Base-by-base conservation (phyloP, 2,113 vertebrate genomes). In the Apeltes quadracus region DNA sequence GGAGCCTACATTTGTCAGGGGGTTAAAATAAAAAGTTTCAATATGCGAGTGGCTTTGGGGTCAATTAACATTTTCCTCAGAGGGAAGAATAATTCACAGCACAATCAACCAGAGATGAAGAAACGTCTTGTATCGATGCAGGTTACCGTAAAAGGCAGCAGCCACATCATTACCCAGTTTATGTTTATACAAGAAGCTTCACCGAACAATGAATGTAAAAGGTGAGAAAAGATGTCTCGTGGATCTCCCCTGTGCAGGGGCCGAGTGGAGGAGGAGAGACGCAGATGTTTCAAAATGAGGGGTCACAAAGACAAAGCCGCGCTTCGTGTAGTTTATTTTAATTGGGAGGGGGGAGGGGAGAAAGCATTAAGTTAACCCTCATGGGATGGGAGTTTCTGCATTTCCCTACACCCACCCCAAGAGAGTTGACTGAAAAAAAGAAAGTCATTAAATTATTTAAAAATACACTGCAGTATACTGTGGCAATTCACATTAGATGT, bases 361-460 rank as follows among this genome's bases (percentile, higher is more conserved):
- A 73, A 71, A 65, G 88, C 76, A 82, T 85, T 80, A 88, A 87
- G 84, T 79, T 68, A 78, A 85, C 67, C 50, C 91, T 90, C 88
- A 29, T 76, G 87, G 88, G 87, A 85, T n/a, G 51, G 69, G 75
- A 77, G 85, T 87, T 89, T 85, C 77, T 90, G 78, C 80, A 83
- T 83, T 86, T 90, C 57, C 71, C 68, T 75, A 72, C 72, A 69
- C 81, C 56, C 72, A 58, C 50, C 88, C 87, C 90, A 66, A 64
- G 84, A 90, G 89, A 90, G 62, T 61, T 79, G 57, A 67, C 64
- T 69, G 68, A 32, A 36, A 75, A 72, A 83, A 70, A 83, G 51
- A 79, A 64, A 90, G 54, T 77, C 81, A 84, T 82, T 88, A 86
- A 88, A 92, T 91, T 87, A 90, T 87, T 91, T 86, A 90, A 83